phyloP scores from a whole-genome alignment of 2,797 vertebrate species.

The Potorous gilbertii region DNA sequence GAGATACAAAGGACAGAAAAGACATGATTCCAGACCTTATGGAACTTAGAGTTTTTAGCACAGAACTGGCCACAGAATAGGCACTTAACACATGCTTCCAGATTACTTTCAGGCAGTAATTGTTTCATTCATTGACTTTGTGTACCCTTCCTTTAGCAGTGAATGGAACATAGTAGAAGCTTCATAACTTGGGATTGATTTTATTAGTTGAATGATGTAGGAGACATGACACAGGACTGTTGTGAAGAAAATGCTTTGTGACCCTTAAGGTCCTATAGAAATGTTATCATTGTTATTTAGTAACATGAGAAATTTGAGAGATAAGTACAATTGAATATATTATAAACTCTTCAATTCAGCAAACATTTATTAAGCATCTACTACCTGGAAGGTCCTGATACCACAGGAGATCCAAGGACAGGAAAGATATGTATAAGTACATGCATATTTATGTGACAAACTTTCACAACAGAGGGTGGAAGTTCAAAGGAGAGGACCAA shows the following conservation, averaged over 20 bases:
- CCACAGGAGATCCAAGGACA: no score
- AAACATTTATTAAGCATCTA: not conserved
- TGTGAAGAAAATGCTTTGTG: not conserved
- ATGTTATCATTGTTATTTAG: not conserved
- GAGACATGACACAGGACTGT: not conserved
- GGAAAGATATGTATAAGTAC: no score
- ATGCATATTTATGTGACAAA: not conserved
- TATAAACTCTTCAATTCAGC: not conserved
- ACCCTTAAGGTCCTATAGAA: not conserved
- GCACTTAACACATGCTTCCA: not conserved
- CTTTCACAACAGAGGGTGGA: not conserved
- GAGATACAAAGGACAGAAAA: not conserved
- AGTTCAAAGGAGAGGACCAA: not conserved
- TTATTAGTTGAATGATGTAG: not conserved
- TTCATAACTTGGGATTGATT: not conserved
- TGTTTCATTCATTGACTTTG: not conserved
- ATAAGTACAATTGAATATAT: not conserved
- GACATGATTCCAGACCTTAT: not conserved
- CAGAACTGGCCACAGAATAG: not conserved
- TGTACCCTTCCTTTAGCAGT: not conserved
- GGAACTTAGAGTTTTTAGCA: not conserved
- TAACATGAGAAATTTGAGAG: not conserved
- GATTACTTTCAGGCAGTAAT: not conserved
- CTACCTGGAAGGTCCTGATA: no score
- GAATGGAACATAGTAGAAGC: not conserved